Evolutionary conservation across 1,140 invertebrate genomes (phyloP), one percentile per base, ranked within the genome.

Genomic region (Micrasema longulum): DNA sequence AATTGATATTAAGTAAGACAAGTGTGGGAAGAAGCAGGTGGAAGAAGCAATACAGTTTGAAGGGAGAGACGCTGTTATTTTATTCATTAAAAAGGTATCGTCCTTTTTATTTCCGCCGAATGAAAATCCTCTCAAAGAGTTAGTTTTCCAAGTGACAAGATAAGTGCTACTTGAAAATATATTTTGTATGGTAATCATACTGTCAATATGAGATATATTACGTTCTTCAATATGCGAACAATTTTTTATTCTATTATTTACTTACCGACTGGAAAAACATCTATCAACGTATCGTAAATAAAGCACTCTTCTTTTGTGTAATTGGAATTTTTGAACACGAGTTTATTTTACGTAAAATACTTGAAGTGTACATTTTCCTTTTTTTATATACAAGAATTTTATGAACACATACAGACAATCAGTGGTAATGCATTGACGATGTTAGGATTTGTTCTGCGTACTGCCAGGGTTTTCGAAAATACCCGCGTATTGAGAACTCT

Each of bases 31-130:
- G 43, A 16, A 23, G 53, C 72, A 73, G 67, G 45, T 70, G 73
- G 36, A 3, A 1, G n/a, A n/a, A n/a, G n/a, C 14, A 10, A n/a
- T 35, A 41, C n/a, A 45, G 38, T 43, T 52, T 68, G 16, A 47
- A 26, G 69, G 47, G 73, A 43, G 62, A 60, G 35, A 64, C 62
- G 45, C 12, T 74, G 73, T 71, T 74, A 71, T 74, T 74, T 74
- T 74, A 74, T 74, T 74, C 73, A 74, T 71, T 71, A 74, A 74
- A 74, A 70, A 69, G 73, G 73, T 65, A 71, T 71, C 48, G 55
- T 43, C 64, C 70, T 64, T 74, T 71, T 36, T 22, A 18, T 52
- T 66, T 22, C 43, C 18, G 20, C 12, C 36, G 50, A 55, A 68
- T 43, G 20, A 26, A 53, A 68, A 68, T 66, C 43, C 47, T 35